Base-by-base conservation (phyloP, 2,113 vertebrate species). In the Procavia capensis region DNA sequence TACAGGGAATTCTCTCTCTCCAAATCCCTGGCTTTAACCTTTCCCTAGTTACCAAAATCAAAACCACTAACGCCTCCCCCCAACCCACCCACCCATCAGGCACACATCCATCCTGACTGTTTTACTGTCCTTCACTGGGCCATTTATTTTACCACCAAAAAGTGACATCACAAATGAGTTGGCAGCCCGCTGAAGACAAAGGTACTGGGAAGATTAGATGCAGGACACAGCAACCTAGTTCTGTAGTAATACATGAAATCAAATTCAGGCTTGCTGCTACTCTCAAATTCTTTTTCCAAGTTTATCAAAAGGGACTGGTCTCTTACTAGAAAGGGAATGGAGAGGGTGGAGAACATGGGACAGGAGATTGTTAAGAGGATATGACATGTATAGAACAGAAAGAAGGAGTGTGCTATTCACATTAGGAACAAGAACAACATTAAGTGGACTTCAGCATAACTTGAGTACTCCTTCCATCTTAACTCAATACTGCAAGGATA, bases 111-210 rank as follows among this genome's bases (percentile, higher is more conserved):
- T 31, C 25, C 47, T 86, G 54, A 47, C 10, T 74, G 16, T 63
- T 64, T 80, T 90, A 85, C n/a, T 64, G 3, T 9, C 54, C 50
- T 93, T 85, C 39, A 17, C 36, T 59, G 34, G 41, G 70, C 36
- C 22, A 41, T 84, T 45, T 81, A 36, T 75, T 22, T 54, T 27
- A 54, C n/a, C 6, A 47, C 75, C 3, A 78, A 82, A 88, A 66
- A 95, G 24, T 87, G 43, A 59, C 39, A 86, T 94, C 57, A 57
- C 9, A 84, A 80, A 31, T 59, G 31, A 93, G n/a, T 61, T 82
- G 41, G 0, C 86, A 47, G 31, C 43, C 79, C 29, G 81, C 25
- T 29, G 54, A 84, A 94, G 81, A 64, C 5, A 75, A 61, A 39
- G 41, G 36, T 8, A 92, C 87, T 25, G 3, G 45, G 43, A 90